Conservation (phyloP, 1,140 invertebrate species). For the Planococcus citri region DNA sequence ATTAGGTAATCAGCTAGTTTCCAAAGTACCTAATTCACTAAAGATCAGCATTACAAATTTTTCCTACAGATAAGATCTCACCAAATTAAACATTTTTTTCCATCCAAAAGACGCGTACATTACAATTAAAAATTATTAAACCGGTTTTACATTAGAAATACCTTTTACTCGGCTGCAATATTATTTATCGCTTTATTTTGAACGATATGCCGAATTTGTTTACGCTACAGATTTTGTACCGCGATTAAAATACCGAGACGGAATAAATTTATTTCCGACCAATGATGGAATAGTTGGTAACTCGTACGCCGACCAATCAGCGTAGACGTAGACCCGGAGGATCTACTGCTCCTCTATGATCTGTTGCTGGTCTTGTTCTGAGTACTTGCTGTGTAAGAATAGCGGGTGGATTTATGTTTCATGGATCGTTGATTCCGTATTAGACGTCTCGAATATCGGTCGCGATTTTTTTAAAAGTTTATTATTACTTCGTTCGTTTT, state of each 20-base stretch:
- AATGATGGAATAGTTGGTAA: conserved; percentile 13
- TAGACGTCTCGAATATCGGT: background rate
- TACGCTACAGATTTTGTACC: background rate
- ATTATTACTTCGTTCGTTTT: too few species aligned
- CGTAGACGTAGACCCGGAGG: background rate
- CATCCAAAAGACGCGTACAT: background rate
- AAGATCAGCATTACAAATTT: too few species aligned
- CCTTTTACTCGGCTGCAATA: background rate
- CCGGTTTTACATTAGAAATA: background rate
- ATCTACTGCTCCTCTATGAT: conserved; percentile 11
- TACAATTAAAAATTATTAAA: background rate
- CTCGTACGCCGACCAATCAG: background rate
- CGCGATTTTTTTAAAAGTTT: background rate
- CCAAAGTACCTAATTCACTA: too few species aligned
- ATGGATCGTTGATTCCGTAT: conserved; percentile 15
- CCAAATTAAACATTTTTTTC: too few species aligned
- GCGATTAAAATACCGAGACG: background rate
- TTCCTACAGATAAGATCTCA: too few species aligned
- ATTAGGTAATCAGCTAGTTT: too few species aligned
- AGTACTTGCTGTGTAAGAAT: conserved; percentile 13
- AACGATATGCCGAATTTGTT: background rate
- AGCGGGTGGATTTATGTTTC: conserved; percentile 19
- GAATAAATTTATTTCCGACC: conserved; percentile 17
- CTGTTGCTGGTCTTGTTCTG: conserved; percentile 10
- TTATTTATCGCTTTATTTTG: background rate